phyloP scores from a whole-genome alignment of 1,140 invertebrate species.

The Popillia japonica region DNA sequence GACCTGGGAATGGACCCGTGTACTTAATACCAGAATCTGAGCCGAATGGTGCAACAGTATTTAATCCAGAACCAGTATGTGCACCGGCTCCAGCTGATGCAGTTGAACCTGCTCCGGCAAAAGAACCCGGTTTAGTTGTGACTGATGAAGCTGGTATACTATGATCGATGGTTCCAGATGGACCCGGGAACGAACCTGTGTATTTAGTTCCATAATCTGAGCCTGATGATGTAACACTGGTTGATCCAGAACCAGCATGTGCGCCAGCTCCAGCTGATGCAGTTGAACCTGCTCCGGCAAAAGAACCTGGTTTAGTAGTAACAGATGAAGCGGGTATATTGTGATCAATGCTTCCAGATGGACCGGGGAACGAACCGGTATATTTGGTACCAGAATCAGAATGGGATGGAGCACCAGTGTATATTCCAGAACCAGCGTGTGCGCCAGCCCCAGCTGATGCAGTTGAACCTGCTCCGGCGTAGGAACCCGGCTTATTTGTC shows the following conservation, averaged over 20 bases:
- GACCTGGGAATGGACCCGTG: slow-evolving; percentile 40
- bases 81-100: neutral
- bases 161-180: slow-evolving; percentile 38
- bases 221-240: neutral
- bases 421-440: neutral
- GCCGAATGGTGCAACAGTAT: neutral
- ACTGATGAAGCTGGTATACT: slow-evolving; percentile 34
- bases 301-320: neutral
- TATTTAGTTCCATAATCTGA: slow-evolving; percentile 21
- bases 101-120: neutral
- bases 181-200: slow-evolving; percentile 40
- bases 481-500: neutral
- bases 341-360: slow-evolving; percentile 39
- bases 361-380: slow-evolving; percentile 40
- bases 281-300: neutral
- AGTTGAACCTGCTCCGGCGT: neutral
- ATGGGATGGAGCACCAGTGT: neutral
- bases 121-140: neutral
- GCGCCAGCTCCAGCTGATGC: neutral
- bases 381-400: slow-evolving; percentile 16
- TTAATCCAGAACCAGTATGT: neutral
- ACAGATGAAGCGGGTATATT: neutral
- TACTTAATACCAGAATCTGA: slow-evolving; percentile 21
- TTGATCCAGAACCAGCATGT: neutral
- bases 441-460: neutral